Evolutionary conservation across 2,888 invertebrate species (phyloP), one percentile per base, ranked within the genome.

Genomic region (Lasioglossum marginatum): DNA sequence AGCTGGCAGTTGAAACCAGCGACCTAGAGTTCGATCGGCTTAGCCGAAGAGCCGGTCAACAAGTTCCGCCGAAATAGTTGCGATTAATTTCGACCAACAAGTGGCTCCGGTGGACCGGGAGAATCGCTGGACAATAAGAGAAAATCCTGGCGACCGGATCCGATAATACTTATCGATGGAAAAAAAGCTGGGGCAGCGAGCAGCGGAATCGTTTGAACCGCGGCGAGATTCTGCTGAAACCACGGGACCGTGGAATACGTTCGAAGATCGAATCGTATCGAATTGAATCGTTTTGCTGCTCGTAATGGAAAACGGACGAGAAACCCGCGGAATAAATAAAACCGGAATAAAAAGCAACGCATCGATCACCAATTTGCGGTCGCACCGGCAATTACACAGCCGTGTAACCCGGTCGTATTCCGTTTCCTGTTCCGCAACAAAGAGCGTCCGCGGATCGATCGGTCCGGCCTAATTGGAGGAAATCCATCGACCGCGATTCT

Each of bases 351-450:
- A 66, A 60, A 48, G 37, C 19, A 34, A 43, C 73, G 34, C 2
- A 16, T 63, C 70, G 52, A 19, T 27, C 16, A 66, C 2, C 63
- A 82, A 79, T 84, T 84, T 57, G 66, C 48, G 63, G 63, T 43
- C 70, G 83, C 48, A 66, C 8, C 76, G 74, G 10, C 77, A 77
- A 70, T 85, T 77, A 80, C 76, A 2, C 78, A 57, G 8, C 0
- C 31, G 19, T 19, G 34, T 71, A 6, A 68, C 34, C 40, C 27
- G 52, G 23, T 8, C 52, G 45, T 57, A 79, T 79, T 83, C 70
- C 79, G 52, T 79, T 77, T 73, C 23, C 0, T 34, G 19, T 37
- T 40, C 57, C 31, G 27, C 23, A 16, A 23, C 8, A 14, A 45
- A 16, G 16, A 12, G 16, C 70, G 40, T 5, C 40, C n/a, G n/a